Evolutionary conservation across 2,888 invertebrate genomes (phyloP).

Genomic region (Drosophila rellima): DNA sequence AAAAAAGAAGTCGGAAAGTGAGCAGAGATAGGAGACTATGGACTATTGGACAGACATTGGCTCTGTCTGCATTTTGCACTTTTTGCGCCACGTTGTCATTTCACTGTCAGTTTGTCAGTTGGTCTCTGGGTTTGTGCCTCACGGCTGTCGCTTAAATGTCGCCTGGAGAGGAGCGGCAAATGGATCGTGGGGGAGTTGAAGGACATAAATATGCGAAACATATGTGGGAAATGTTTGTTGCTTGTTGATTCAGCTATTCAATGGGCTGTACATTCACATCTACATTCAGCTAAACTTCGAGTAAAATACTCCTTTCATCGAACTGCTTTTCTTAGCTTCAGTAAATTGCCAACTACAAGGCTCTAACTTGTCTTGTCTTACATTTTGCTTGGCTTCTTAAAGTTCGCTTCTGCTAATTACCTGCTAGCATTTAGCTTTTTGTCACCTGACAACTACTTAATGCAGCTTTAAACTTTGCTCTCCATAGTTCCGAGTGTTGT

Average conservation of each 20-base stretch:
- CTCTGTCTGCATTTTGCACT: conserved; percentile 33
- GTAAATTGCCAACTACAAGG: not conserved
- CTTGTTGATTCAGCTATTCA: not conserved
- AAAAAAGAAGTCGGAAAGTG: not conserved
- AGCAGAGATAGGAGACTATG: not conserved
- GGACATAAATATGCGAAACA: conserved; percentile 32
- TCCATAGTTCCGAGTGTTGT: not conserved
- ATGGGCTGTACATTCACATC: not conserved
- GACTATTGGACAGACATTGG: conserved; percentile 24
- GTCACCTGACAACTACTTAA: conserved; percentile 34
- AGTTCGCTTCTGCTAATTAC: conserved; percentile 25
- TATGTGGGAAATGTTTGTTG: conserved; percentile 27
- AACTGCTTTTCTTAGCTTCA: not conserved
- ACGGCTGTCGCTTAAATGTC: conserved; percentile 72
- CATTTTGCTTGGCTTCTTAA: conserved; percentile 3
- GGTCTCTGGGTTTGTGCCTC: conserved; percentile 59
- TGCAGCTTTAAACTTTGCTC: conserved; percentile 14
- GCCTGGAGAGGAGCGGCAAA: conserved; percentile 37
- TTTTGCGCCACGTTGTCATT: conserved; percentile 59
- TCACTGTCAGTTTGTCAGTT: conserved; percentile 71
- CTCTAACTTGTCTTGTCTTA: not conserved
- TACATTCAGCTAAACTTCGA: not conserved
- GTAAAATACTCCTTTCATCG: not conserved
- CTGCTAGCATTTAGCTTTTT: conserved; percentile 19
- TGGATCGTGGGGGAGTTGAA: conserved; percentile 12